phyloP scores from a whole-genome alignment of 2,888 invertebrate species.

The Drosophila paranaensis region DNA sequence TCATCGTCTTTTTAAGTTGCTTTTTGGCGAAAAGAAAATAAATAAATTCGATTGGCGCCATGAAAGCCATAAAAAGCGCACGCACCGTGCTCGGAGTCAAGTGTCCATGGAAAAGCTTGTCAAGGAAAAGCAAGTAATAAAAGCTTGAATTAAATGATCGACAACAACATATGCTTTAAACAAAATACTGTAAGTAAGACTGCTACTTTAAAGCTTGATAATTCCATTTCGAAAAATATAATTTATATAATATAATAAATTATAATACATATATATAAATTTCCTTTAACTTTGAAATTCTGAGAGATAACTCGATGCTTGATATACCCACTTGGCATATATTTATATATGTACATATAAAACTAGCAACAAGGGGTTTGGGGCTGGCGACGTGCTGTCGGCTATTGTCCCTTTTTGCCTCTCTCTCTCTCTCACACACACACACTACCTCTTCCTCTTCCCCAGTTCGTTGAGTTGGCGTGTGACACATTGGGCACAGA shows the following conservation, averaged over 20 bases:
- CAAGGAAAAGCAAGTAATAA: conserved; percentile 34
- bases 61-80: conserved; percentile 65
- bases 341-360: background rate
- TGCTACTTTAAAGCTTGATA: too few species aligned
- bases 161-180: conserved; percentile 13
- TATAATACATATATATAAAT: too few species aligned
- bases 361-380: conserved; percentile 25
- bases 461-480: conserved; percentile 27
- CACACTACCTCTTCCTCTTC: background rate
- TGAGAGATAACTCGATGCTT: background rate
- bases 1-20: conserved; percentile 45
- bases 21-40: conserved; percentile 2
- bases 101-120: conserved; percentile 31
- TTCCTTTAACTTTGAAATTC: too few species aligned
- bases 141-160: background rate
- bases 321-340: conserved; percentile 14
- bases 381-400: conserved; percentile 61
- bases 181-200: too few species aligned
- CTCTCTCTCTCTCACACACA: background rate
- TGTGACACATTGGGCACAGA: conserved; percentile 59
- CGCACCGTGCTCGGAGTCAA: conserved; percentile 39
- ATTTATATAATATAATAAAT: too few species aligned
- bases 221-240: too few species aligned
- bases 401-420: conserved; percentile 19
- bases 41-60: conserved; percentile 67